Evolutionary conservation across 2,113 vertebrate species (phyloP).

Genomic region (Gila orcuttii): DNA sequence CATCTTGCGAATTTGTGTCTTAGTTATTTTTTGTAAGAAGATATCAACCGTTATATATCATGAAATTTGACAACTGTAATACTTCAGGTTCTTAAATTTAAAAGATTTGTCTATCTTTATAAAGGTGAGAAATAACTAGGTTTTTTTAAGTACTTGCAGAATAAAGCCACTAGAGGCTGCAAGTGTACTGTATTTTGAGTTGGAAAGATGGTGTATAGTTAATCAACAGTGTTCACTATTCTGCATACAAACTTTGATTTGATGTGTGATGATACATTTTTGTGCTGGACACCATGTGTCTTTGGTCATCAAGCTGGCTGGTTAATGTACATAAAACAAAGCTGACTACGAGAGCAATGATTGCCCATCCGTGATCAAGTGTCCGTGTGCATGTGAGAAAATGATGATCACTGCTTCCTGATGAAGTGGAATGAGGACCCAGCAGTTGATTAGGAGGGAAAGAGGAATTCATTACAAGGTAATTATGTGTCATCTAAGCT

Average conservation of each 20-base stretch:
- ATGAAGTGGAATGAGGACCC: constrained; percentile 35
- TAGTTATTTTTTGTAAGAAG: background rate
- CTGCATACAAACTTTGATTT: background rate
- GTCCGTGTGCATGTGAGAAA: background rate
- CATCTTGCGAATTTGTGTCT: background rate
- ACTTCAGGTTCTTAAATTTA: background rate
- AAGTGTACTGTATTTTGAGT: background rate
- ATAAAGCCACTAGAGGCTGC: constrained; percentile 37
- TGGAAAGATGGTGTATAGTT: background rate
- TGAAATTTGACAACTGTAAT: background rate
- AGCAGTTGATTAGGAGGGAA: constrained; percentile 43
- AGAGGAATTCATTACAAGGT: constrained; percentile 41
- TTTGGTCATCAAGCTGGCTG: background rate
- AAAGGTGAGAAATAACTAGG: background rate
- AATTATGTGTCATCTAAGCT: constrained; percentile 41
- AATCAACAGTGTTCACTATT: background rate
- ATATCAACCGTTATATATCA: background rate
- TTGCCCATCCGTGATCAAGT: background rate
- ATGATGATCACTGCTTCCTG: constrained; percentile 19
- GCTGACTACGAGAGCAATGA: background rate
- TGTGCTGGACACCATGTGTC: background rate
- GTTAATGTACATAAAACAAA: background rate
- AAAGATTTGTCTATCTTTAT: background rate
- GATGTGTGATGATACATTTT: background rate
- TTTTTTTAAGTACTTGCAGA: background rate